phyloP scores from a whole-genome alignment of 2,888 invertebrate genomes.

The Hesperia comma region DNA sequence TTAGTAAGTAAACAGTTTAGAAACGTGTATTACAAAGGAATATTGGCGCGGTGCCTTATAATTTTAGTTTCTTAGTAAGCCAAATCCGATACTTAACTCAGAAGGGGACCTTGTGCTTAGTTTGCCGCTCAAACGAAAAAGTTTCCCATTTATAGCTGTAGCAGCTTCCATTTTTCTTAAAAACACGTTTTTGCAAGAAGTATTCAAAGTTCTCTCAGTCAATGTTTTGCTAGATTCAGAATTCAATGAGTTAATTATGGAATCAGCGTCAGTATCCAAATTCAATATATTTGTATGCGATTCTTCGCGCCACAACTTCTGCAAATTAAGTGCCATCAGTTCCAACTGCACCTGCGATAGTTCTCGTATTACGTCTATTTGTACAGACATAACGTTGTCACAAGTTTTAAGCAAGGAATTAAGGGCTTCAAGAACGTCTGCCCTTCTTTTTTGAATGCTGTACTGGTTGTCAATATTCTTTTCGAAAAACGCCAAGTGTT shows the following conservation, averaged over 20 bases:
- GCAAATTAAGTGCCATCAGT: slow-evolving; percentile 85
- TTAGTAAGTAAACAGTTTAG: background rate
- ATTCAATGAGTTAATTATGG: slow-evolving; percentile 70
- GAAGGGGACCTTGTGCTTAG: slow-evolving; percentile 61
- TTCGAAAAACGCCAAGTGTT: slow-evolving; percentile 89
- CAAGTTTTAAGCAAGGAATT: slow-evolving; percentile 80
- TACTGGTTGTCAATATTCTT: slow-evolving; percentile 85
- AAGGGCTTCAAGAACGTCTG: slow-evolving; percentile 83
- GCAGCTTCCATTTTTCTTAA: slow-evolving; percentile 77
- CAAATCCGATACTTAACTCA: slow-evolving; percentile 60
- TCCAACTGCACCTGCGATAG: slow-evolving; percentile 86
- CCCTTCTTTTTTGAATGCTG: slow-evolving; percentile 83
- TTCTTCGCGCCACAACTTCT: slow-evolving; percentile 81
- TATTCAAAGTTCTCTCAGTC: slow-evolving; percentile 69
- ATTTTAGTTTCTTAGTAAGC: slow-evolving; percentile 45
- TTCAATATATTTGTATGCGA: slow-evolving; percentile 73
- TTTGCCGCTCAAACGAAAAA: slow-evolving; percentile 70
- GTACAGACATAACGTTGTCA: slow-evolving; percentile 79
- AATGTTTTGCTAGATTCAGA: slow-evolving; percentile 72
- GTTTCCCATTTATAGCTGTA: slow-evolving; percentile 68
- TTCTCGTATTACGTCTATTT: slow-evolving; percentile 83
- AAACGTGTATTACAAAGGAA: background rate
- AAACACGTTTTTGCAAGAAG: slow-evolving; percentile 69
- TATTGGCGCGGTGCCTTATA: background rate
- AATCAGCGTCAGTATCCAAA: slow-evolving; percentile 68